A percentile compares a stretch with the other conserved stretches of the same genome.
Evolutionary conservation across 2,113 vertebrate species (phyloP).

Genomic region (Oryzias javanicus): DNA sequence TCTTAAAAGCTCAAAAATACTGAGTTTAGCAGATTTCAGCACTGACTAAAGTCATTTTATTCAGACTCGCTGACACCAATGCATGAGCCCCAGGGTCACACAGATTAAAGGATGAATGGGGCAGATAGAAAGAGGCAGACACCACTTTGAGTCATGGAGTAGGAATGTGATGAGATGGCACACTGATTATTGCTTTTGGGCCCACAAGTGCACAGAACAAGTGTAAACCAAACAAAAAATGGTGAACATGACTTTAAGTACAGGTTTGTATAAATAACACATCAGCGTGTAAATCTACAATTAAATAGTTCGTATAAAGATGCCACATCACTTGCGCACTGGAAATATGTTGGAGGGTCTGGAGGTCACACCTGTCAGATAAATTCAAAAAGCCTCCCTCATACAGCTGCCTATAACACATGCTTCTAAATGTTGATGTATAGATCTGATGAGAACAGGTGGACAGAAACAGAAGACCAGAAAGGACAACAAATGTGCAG

Average conservation of each 20-base stretch:
- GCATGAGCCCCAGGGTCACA: conserved; percentile 32
- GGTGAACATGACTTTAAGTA: conserved; percentile 1
- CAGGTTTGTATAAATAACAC: neutral
- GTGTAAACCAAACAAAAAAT: neutral
- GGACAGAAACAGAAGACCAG: conserved; percentile 11
- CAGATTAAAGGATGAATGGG: conserved; percentile 67
- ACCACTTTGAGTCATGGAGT: conserved; percentile 59
- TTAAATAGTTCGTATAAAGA: conserved; percentile 34
- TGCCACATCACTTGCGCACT: conserved; percentile 33
- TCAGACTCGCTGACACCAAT: conserved; percentile 26
- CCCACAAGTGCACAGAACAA: conserved; percentile 12
- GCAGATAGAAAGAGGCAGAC: conserved; percentile 52
- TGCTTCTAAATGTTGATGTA: conserved; percentile 39
- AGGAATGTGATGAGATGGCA: conserved; percentile 79
- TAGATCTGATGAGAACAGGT: conserved; percentile 45
- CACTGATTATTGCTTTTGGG: conserved; percentile 52
- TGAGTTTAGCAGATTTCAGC: conserved; percentile 15
- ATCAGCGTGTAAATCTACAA: conserved; percentile 12
- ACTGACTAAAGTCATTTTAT: conserved; percentile 9
- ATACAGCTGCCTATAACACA: conserved; percentile 61
- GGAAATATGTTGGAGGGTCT: conserved; percentile 15
- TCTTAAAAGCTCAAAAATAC: conserved; percentile 11
- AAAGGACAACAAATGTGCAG: conserved; percentile 19
- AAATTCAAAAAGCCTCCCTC: conserved; percentile 51
- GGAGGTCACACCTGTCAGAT: conserved; percentile 61